Base-by-base conservation (phyloP, 2,113 vertebrate genomes). In the Trichechus manatus region DNA sequence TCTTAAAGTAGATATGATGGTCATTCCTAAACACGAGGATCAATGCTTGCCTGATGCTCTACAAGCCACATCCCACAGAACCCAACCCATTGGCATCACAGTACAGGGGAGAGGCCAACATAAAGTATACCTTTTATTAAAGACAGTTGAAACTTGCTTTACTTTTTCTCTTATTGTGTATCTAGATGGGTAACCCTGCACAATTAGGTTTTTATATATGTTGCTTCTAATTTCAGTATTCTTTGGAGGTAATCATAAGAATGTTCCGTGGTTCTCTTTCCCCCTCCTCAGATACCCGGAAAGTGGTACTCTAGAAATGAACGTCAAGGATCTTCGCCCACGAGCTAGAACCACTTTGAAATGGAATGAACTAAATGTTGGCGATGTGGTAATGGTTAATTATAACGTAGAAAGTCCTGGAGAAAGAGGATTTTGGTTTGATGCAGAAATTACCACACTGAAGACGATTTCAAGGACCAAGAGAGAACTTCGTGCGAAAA, bases 361-460 rank as follows among this genome's bases (percentile, higher is more conserved):
- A 86, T 99, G 99, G 98, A 99, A 98, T 97, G 99, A 99, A 97
- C 98, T 99, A 50, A 98, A 99, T 97, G 98, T 99, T 84, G 99
- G 99, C 92, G 99, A 99, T 98, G 98, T 98, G 23, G 99, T 99
- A 95, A 99, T 99, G 99, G 99, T 99, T 97, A 99, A 99, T 98
- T 99, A 99, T 98, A 99, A 99, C 97, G 98, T 99, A 97, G 99
- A 99, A 98, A 99, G 98, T 9, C 99, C 99, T 25, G 99, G 99
- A 92, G 99, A 99, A 98, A 99, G 99, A 98, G 99, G 99, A 97
- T 99, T 99, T 98, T 99, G 99, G 99, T 99, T 99, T 96, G 99
- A 99, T 96, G 99, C 99, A 59, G 99, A 99, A 98, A 98, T 99
- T 97, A 99, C 99, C 82, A 84, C 98, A 82, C 39, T 99, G 97